Conservation (phyloP, 2,888 invertebrate species). For the Apodemia duryi region DNA sequence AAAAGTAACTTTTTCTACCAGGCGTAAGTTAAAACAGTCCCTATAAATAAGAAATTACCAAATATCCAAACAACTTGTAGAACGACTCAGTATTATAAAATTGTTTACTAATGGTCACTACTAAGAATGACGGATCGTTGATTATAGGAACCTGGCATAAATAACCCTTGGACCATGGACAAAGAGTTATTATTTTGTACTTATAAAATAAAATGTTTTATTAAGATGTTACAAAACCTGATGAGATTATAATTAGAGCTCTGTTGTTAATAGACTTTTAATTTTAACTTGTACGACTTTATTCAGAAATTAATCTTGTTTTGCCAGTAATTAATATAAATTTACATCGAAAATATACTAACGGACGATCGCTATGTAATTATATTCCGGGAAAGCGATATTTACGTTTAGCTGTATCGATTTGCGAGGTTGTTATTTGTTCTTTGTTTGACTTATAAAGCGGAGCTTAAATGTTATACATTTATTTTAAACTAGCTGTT, state of each 20-base stretch:
- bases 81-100: no score
- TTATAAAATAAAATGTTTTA: constrained; percentile 1
- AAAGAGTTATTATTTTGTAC: not conserved
- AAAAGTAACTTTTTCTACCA: no score
- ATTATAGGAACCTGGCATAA: no score
- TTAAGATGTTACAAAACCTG: not conserved
- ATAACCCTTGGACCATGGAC: not conserved
- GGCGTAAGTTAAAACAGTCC: no score
- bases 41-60: no score
- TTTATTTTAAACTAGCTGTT: no score
- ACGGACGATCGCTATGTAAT: not conserved
- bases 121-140: no score
- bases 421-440: not conserved
- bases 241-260: not conserved
- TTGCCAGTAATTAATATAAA: not conserved
- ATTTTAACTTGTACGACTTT: not conserved
- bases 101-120: no score
- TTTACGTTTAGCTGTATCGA: not conserved
- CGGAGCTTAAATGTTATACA: no score
- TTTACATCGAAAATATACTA: not conserved
- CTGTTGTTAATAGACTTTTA: constrained; percentile 1
- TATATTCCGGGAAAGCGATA: not conserved
- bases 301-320: not conserved
- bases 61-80: no score
- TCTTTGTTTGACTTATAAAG: not conserved